Conservation (phyloP, 2,888 invertebrate genomes). For the Auanema sp. region DNA sequence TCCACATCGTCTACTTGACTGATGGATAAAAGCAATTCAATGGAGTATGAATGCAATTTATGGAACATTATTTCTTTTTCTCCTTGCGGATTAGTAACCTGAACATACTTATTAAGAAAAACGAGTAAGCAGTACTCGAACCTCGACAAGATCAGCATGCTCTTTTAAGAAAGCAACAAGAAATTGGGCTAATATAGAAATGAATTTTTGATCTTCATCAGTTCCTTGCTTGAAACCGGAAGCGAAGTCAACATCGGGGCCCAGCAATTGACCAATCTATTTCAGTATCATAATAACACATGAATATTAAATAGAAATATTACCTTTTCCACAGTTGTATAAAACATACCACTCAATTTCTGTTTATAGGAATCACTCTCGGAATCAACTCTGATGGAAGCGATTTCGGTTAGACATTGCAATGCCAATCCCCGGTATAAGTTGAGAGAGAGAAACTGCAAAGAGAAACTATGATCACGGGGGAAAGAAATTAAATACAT, state of each 20-base stretch:
- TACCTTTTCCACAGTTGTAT: conserved; percentile 87
- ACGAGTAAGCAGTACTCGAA: conserved; percentile 8
- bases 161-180: conserved; percentile 94
- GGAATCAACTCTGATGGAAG: conserved; percentile 61
- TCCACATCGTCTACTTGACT: conserved; percentile 99
- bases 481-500: conserved; percentile 51
- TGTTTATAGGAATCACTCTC: conserved; percentile 79
- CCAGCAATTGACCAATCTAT: conserved; percentile 27
- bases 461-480: background rate
- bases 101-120: background rate
- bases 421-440: conserved; percentile 96
- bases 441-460: conserved; percentile 89
- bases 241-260: conserved; percentile 79
- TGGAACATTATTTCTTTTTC: conserved; percentile 14
- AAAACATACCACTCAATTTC: conserved; percentile 85
- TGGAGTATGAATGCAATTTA: conserved; percentile 50
- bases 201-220: conserved; percentile 94
- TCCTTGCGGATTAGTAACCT: conserved; percentile 20
- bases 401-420: conserved; percentile 97
- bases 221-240: conserved; percentile 89
- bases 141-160: conserved; percentile 74
- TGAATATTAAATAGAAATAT: background rate
- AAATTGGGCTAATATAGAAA: conserved; percentile 95
- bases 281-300: background rate
- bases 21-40: conserved; percentile 68